Evolutionary conservation across 1,140 invertebrate species (phyloP).

Genomic region (Theocolax elegans): DNA sequence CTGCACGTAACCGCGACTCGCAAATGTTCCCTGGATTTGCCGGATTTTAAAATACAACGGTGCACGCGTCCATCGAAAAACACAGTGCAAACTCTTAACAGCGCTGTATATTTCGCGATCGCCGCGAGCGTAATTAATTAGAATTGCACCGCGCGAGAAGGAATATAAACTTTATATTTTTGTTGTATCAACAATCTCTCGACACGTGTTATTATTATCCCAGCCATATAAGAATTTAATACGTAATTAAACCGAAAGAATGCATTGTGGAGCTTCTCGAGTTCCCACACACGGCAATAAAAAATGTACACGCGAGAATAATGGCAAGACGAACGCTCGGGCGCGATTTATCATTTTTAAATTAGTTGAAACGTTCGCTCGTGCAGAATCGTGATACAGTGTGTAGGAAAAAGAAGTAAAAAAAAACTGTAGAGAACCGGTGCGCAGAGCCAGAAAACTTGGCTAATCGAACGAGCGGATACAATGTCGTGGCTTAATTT

Average conservation of each 20-base stretch:
- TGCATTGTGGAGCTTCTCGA: not conserved
- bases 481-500: not conserved
- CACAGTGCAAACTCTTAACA: no score
- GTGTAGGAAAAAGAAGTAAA: not conserved
- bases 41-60: no score
- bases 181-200: not conserved
- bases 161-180: not conserved
- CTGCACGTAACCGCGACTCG: no score
- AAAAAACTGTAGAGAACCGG: no score
- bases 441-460: not conserved
- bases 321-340: no score
- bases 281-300: not conserved
- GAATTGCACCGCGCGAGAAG: not conserved
- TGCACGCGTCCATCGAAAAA: no score
- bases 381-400: not conserved
- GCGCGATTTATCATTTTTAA: constrained; percentile 5
- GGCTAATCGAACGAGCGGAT: no score
- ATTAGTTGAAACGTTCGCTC: not conserved
- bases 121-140: not conserved
- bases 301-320: not conserved
- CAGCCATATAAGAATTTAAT: not conserved
- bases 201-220: not conserved
- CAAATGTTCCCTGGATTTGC: no score
- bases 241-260: constrained; percentile 23
- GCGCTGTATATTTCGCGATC: not conserved